phyloP scores from a whole-genome alignment of 2,797 vertebrate species.

The Coreius guichenoti region DNA sequence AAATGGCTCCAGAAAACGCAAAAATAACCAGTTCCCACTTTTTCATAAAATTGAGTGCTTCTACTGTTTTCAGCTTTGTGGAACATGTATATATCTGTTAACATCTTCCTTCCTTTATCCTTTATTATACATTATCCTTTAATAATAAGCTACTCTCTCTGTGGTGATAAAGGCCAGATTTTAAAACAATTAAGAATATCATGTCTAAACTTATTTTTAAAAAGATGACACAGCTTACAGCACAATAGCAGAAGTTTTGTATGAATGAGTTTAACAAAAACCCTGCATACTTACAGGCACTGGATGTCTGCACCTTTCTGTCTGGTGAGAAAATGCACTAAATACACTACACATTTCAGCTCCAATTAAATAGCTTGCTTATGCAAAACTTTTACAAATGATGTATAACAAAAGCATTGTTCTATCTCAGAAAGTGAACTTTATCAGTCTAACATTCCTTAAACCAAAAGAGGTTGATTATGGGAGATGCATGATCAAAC shows the following conservation, averaged over 20 bases:
- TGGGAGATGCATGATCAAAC: background rate
- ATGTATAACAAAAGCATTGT: background rate
- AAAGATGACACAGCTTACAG: background rate
- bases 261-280: background rate
- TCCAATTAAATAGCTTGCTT: background rate
- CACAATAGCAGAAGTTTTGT: background rate
- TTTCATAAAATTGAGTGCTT: too few relatives aligned
- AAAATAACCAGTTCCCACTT: background rate
- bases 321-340: background rate
- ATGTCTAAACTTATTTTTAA: background rate
- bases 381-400: background rate
- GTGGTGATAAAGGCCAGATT: background rate
- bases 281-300: background rate
- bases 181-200: background rate
- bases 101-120: too few relatives aligned
- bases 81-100: background rate
- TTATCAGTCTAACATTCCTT: background rate
- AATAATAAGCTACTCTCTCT: background rate
- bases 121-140: background rate
- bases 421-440: background rate
- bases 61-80: background rate
- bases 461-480: background rate
- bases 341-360: background rate
- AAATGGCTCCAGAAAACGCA: background rate
- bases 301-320: background rate